Percentiles rank a stretch among this genome's conserved stretches.
These are phyloP conservation scores for Platyrinchus mystaceus DNA, from an alignment of 2,797 vertebrate species.

Conservation along the genomic window DNA sequence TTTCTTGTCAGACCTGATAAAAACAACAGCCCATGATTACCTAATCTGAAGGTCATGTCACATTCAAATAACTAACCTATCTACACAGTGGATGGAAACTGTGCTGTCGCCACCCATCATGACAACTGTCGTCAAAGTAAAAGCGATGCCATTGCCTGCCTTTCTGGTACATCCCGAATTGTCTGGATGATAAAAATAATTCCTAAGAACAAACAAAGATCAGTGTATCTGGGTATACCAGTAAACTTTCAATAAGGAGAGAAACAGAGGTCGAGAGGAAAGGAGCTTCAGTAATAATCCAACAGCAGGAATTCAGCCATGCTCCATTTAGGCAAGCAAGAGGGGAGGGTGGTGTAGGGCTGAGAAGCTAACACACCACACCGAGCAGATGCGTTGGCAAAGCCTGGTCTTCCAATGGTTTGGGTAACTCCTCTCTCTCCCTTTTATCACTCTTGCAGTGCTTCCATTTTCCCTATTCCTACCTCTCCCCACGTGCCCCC, in stretches of 20 bases:
- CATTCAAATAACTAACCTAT: constrained; percentile 29
- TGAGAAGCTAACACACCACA: background rate
- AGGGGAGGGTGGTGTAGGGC: background rate
- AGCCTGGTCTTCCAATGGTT: background rate
- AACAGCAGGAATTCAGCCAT: background rate
- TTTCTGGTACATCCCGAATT: background rate
- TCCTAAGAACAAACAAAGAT: constrained; percentile 1
- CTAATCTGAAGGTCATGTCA: constrained; percentile 68
- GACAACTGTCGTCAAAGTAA: constrained; percentile 8
- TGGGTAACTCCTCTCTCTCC: background rate
- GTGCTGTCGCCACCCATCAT: constrained; percentile 1
- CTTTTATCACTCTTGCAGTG: accelerated
- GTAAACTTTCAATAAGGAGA: background rate
- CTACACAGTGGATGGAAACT: constrained; percentile 40
- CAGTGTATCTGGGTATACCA: background rate
- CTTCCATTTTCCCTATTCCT: background rate
- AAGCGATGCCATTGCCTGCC: background rate
- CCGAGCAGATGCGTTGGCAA: accelerated
- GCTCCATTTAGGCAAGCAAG: background rate
- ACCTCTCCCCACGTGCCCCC: accelerated
- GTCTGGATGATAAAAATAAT: constrained; percentile 18
- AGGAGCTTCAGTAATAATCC: background rate
- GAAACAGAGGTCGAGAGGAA: background rate
- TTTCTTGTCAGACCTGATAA: constrained; percentile 71
- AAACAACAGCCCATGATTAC: constrained; percentile 46